phyloP scores from a whole-genome alignment of 2,113 vertebrate species.

The Halcyon malimbica region DNA sequence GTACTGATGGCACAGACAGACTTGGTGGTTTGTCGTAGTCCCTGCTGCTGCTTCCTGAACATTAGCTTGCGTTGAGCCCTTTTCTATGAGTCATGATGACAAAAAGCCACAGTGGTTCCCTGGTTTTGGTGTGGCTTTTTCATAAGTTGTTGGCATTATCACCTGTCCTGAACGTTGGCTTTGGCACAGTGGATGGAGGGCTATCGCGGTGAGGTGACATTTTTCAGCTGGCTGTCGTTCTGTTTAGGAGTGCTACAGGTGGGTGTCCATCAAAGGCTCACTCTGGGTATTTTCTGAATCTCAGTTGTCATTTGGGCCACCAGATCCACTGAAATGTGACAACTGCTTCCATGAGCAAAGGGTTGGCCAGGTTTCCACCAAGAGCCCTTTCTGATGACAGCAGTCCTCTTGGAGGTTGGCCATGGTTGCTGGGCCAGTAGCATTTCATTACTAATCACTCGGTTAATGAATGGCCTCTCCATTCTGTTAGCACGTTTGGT shows the following conservation, averaged over 20 bases:
- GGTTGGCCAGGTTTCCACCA: not conserved
- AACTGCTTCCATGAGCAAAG: not conserved
- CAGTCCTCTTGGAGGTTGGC: not conserved
- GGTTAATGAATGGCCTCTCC: not conserved
- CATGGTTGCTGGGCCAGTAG: not conserved
- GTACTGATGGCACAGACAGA: not conserved
- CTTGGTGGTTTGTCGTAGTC: not conserved
- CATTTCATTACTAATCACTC: not conserved
- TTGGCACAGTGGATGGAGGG: not conserved
- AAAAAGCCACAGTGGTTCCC: not conserved
- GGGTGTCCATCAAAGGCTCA: not conserved
- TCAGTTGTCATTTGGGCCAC: rapidly evolving
- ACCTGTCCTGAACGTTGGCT: not conserved
- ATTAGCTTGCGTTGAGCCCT: not conserved
- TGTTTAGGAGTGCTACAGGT: not conserved
- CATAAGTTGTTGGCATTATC: not conserved
- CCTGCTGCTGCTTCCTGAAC: constrained; percentile 4
- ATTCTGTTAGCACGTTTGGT: not conserved
- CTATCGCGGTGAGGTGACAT: rapidly evolving
- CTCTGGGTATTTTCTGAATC: not conserved
- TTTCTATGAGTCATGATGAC: not conserved
- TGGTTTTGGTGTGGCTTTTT: not conserved
- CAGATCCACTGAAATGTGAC: not conserved
- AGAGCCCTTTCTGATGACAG: not conserved
- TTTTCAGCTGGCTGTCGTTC: not conserved